These are phyloP conservation scores for Hymenopus coronatus DNA, from an alignment of 2,888 invertebrate species.

Conservation along the genomic window DNA sequence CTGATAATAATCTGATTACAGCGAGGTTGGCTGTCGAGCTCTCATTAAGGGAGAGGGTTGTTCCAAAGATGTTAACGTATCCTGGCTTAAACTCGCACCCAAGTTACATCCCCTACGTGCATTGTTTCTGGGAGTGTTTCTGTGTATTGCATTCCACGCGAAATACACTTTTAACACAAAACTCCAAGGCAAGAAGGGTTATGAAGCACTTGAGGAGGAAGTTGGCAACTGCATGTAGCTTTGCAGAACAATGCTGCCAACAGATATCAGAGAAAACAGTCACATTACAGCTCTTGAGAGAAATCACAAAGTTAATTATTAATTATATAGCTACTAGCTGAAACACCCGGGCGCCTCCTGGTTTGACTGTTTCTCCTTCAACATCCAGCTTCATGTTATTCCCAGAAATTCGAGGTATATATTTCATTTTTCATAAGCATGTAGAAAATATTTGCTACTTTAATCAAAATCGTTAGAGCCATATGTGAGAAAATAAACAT, in stretches of 20 bases:
- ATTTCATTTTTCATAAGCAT: too few species aligned
- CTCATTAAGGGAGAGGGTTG: not conserved
- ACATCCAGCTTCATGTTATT: too few species aligned
- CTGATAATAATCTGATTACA: constrained; percentile 19
- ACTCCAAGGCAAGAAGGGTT: not conserved
- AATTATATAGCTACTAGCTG: too few species aligned
- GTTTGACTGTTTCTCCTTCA: too few species aligned
- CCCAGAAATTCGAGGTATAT: too few species aligned
- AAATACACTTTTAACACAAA: not conserved
- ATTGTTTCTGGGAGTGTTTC: not conserved
- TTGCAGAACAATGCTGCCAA: not conserved
- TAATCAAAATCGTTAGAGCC: too few species aligned
- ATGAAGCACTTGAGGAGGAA: not conserved
- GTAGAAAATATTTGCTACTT: too few species aligned
- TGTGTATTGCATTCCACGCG: not conserved
- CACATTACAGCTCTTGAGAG: too few species aligned
- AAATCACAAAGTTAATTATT: too few species aligned
- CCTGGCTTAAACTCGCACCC: not conserved
- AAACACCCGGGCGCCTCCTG: too few species aligned
- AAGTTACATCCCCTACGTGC: not conserved
- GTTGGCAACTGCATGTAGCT: not conserved
- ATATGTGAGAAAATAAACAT: too few species aligned
- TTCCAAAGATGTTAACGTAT: not conserved
- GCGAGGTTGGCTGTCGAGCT: not conserved
- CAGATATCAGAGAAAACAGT: too few species aligned